Evolutionary conservation across 1,140 invertebrate species (phyloP).

Genomic region (Zaprionus nigranus): DNA sequence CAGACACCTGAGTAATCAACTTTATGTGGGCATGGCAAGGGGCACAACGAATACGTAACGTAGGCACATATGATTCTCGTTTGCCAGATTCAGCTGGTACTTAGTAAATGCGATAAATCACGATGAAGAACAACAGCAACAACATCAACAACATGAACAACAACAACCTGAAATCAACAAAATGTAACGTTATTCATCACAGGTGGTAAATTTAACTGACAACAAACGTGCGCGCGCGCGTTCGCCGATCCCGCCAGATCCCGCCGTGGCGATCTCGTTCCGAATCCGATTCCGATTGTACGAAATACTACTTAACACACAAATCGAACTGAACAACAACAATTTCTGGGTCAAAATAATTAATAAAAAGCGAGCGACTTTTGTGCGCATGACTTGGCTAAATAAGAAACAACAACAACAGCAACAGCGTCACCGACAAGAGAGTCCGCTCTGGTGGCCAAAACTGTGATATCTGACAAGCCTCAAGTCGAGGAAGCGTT

Average conservation of each 20-base stretch:
- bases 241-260: constrained; percentile 40
- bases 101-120: constrained; percentile 72
- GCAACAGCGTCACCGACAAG: not conserved
- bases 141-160: constrained; percentile 21
- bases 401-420: constrained; percentile 33
- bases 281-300: constrained; percentile 24
- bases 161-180: constrained; percentile 51
- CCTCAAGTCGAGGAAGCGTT: constrained; percentile 32
- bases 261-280: too few relatives aligned
- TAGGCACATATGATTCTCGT: constrained; percentile 46
- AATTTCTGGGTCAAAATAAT: constrained; percentile 80
- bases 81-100: constrained; percentile 53
- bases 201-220: constrained; percentile 81
- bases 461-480: constrained; percentile 21
- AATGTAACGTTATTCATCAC: constrained; percentile 83
- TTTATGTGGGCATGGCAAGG: constrained; percentile 72
- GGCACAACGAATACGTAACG: constrained; percentile 15
- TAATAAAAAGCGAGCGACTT: constrained; percentile 70
- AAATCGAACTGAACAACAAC: constrained; percentile 32
- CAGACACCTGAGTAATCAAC: constrained; percentile 79
- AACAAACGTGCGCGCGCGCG: constrained; percentile 64
- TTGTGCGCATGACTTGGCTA: constrained; percentile 68
- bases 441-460: constrained; percentile 29
- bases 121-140: constrained; percentile 43
- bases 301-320: constrained; percentile 53